Conservation (phyloP, 2,888 invertebrate genomes). For the Lasioglossum lativentre region DNA sequence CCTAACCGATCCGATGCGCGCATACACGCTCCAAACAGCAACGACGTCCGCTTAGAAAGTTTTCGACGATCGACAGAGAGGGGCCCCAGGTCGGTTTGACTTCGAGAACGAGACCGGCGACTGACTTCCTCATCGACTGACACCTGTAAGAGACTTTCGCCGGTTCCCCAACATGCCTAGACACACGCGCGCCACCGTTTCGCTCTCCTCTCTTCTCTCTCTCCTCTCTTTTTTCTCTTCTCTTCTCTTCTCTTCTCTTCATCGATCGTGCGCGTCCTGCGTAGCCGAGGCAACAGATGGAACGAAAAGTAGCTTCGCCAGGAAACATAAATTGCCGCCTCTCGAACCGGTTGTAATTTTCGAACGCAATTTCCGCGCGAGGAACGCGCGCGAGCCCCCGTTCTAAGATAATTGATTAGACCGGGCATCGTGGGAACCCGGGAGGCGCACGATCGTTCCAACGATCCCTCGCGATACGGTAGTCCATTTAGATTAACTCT, state of each 20-base stretch:
- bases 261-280: conserved; percentile 4
- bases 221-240: no score
- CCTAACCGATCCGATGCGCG: conserved; percentile 24
- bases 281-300: conserved; percentile 7
- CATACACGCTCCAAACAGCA: conserved; percentile 38
- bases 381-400: background rate
- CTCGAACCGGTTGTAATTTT: conserved; percentile 36
- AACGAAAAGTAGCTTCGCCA: conserved; percentile 27
- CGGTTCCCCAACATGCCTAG: background rate
- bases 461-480: background rate
- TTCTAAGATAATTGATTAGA: conserved; percentile 40
- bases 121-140: conserved; percentile 32
- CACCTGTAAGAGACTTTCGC: conserved; percentile 42
- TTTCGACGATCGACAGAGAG: conserved; percentile 19
- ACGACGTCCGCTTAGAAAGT: conserved; percentile 14
- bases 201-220: no score
- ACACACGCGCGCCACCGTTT: background rate
- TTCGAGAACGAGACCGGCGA: conserved; percentile 49
- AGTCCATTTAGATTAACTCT: background rate
- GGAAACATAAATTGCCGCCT: conserved; percentile 42
- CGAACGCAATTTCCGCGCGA: conserved; percentile 30
- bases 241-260: background rate
- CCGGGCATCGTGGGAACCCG: conserved; percentile 35
- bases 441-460: conserved; percentile 1
- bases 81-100: conserved; percentile 45